A percentile compares a stretch with the other conserved stretches of the same genome.
Conservation (phyloP, 2,888 invertebrate species). For the Trissolcus brochymenae region DNA sequence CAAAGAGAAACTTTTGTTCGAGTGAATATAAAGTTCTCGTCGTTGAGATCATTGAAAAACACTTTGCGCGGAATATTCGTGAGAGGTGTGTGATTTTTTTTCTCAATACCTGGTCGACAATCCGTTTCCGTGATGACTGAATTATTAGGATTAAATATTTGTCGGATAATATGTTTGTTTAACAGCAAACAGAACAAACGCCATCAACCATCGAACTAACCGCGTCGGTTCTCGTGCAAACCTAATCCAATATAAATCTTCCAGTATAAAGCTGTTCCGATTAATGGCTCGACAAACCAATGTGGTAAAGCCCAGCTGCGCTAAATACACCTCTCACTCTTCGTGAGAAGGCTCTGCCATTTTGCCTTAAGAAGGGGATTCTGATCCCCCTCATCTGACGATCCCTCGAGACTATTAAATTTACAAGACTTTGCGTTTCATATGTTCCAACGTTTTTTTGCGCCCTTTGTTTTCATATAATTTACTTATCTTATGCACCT, state of each 20-base stretch:
- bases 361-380: constrained; percentile 53
- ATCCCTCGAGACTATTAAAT: constrained; percentile 46
- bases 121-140: background rate
- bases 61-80: constrained; percentile 12
- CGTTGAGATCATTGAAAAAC: constrained; percentile 34
- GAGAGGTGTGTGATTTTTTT: constrained; percentile 13
- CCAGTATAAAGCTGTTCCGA: constrained; percentile 73
- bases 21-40: constrained; percentile 34
- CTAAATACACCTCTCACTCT: constrained; percentile 59
- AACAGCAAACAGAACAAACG: constrained; percentile 21
- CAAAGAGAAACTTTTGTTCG: constrained; percentile 33
- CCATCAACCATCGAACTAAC: constrained; percentile 67
- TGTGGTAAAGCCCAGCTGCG: constrained; percentile 68
- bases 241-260: constrained; percentile 73
- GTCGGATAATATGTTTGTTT: constrained; percentile 50
- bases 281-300: constrained; percentile 73
- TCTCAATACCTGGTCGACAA: background rate
- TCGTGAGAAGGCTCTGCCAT: constrained; percentile 48
- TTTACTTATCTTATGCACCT: background rate
- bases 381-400: constrained; percentile 50
- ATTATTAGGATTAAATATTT: constrained; percentile 22
- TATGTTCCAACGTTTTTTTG: constrained; percentile 20
- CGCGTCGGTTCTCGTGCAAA: constrained; percentile 64
- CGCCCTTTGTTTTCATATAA: constrained; percentile 1
- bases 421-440: constrained; percentile 37